Evolutionary conservation across 2,888 invertebrate species (phyloP), one percentile per base, ranked within the genome.

Genomic region (Griposia aprilina): DNA sequence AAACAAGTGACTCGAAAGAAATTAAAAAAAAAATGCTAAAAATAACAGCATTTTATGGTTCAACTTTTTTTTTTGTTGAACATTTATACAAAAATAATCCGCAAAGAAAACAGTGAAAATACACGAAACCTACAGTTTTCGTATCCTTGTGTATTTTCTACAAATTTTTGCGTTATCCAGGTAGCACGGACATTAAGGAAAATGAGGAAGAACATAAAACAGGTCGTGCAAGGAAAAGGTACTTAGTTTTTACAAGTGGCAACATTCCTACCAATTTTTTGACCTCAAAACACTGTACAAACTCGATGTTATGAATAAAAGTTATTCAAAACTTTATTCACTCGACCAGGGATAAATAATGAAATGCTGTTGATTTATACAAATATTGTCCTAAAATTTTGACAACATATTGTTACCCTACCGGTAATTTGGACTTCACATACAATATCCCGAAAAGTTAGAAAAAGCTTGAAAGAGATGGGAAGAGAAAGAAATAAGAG

Each of bases 271-370:
- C 88, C 65, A 87, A 84, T 88, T 76, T 67, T 93, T 90, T 91
- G 86, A 86, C 90, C 89, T 90, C 90, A 91, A 92, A 92, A 93
- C 93, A 96, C 97, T 97, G 97, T 97, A 97, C 97, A 96, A 88
- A 94, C 96, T 97, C 96, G 96, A 96, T 95, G 93, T 90, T 84
- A 78, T 55, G 88, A 90, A 90, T 84, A 89, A 88, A 89, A 89
- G 83, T 86, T 79, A 85, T 80, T 84, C 60, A 69, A 78, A 55
- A 76, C 85, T 86, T 86, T 84, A 84, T 84, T 85, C 86, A 87
- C 85, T 87, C 76, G 48, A 94, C 94, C 94, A 94, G 94, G 94
- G 91, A 70, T 88, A 86, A 26, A 84, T 85, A 84, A 93, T 94
- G 95, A 96, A 96, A 96, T 95, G 96, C 96, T 91, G 83, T 95